Conservation (phyloP, 2,888 invertebrate genomes). For the Physocephala rufipes region DNA sequence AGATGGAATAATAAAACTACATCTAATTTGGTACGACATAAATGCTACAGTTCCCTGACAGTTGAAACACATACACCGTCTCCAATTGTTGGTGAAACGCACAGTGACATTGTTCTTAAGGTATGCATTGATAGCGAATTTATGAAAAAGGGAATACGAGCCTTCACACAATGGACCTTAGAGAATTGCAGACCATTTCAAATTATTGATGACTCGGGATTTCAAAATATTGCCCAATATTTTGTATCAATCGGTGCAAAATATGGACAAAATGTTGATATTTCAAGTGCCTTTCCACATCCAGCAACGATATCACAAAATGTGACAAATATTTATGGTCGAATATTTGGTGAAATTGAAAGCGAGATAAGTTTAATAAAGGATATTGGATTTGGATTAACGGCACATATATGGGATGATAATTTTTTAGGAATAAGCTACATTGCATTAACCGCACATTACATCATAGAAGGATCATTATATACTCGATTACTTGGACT, state of each 20-base stretch:
- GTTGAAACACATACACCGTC: no score
- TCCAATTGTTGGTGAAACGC: no score
- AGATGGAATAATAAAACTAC: no score
- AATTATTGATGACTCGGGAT: no score
- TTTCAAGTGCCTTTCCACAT: conserved; percentile 37
- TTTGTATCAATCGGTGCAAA: conserved; percentile 37
- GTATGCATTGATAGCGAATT: no score
- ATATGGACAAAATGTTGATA: conserved; percentile 37
- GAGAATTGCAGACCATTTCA: no score
- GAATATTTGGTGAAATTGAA: conserved; percentile 32
- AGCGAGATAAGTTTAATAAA: conserved; percentile 37
- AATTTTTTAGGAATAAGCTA: conserved; percentile 35
- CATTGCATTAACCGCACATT: conserved; percentile 40
- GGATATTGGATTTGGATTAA: conserved; percentile 38
- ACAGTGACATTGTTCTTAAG: no score
- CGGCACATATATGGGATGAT: conserved; percentile 39
- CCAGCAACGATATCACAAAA: conserved; percentile 41
- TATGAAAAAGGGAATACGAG: no score
- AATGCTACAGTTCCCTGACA: no score
- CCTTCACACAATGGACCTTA: no score
- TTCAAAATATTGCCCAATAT: conserved; percentile 35
- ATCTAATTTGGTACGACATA: no score
- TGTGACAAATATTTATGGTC: conserved; percentile 27
- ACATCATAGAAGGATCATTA: conserved; percentile 37
- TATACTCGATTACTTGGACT: no score